Base-by-base conservation (phyloP, 2,888 invertebrate species). In the Morpho helenor region DNA sequence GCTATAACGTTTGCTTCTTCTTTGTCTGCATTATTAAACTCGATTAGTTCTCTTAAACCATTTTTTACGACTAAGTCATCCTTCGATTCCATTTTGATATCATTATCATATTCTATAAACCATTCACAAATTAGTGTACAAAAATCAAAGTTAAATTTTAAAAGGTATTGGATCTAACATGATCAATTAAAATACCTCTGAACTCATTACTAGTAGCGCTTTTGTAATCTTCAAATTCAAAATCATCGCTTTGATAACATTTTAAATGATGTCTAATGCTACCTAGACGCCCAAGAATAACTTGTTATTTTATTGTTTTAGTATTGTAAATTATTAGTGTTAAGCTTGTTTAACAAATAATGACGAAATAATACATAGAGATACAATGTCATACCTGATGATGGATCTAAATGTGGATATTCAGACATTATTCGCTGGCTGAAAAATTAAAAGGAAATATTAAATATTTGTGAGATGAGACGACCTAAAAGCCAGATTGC, bases 401-500 rank as follows among this genome's bases (percentile, higher is more conserved):
- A 57, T 44, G 69, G 61, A 45, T 79, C 66, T 49, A 84, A 70
- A 66, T 79, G 68, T 23, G 68, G 68, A 68, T 86, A 87, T 62
- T 81, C 83, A 42, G 78, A 67, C 48, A 84, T 71, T 56, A 86
- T 79, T 67, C 73, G 67, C 8, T 70, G 72, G 51, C 87, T 87
- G 76, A 63, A 81, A 83, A 66, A 16, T 39, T 39, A 31, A 52
- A 44, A 16, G 8, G 40, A 41, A 51, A 5, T 42, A 3, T 8
- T 31, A 2, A 31, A 5, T 31, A 31, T 31, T 31, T 31, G 0
- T 31, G 5, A 31, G 31, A 31, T 5, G 31, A 0, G 31, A 31
- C 31, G 5, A 31, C 31, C 31, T 31, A 31, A 31, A 3, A 3
- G 5, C 31, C 31, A 31, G 31, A 31, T 31, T 31, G 2, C 31